Conservation (phyloP, 2,888 invertebrate genomes). For the Caenorhabditis sp. region DNA sequence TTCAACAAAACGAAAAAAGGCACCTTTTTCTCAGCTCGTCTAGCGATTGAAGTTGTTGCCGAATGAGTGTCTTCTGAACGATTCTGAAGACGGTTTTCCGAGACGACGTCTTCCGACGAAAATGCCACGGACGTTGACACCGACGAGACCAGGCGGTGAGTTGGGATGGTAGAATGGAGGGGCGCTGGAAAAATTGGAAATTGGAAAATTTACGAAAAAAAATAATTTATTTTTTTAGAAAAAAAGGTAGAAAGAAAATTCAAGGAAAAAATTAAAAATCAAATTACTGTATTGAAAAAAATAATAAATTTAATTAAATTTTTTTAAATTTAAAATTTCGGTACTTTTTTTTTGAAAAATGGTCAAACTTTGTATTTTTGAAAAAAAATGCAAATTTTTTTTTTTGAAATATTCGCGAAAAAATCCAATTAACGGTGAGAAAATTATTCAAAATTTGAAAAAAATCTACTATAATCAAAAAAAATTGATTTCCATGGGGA, state of each 20-base stretch:
- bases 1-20: conserved; percentile 3
- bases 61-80: conserved; percentile 1
- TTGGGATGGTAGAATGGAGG: background rate
- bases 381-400: background rate
- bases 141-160: conserved; percentile 23
- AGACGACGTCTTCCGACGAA: conserved; percentile 23
- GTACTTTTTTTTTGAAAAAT: too few relatives aligned
- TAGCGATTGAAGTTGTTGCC: background rate
- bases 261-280: background rate
- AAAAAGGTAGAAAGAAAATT: background rate
- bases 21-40: too few relatives aligned
- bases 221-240: background rate
- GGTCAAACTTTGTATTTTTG: background rate
- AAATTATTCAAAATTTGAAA: too few relatives aligned
- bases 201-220: background rate
- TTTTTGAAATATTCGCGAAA: background rate
- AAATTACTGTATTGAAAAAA: too few relatives aligned
- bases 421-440: too few relatives aligned
- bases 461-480: too few relatives aligned
- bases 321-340: too few relatives aligned
- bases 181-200: background rate
- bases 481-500: too few relatives aligned
- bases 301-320: too few relatives aligned
- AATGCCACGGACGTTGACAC: conserved; percentile 42
- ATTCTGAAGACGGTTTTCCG: background rate